Evolutionary conservation across 2,888 invertebrate species (phyloP).

Genomic region (Volucella inflata): DNA sequence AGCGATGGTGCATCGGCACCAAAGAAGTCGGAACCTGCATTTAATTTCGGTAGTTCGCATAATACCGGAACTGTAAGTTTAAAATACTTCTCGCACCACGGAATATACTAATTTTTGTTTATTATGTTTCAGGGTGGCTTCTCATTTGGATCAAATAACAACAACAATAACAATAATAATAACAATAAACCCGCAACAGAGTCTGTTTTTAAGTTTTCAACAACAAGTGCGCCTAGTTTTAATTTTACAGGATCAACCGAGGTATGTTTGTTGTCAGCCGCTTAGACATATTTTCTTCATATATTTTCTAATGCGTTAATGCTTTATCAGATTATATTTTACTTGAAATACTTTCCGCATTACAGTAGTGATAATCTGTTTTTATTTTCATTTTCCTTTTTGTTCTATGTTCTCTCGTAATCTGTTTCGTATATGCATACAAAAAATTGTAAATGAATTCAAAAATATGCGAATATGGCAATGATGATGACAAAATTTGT

Average conservation of each 20-base stretch:
- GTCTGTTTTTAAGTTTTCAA: constrained; percentile 77
- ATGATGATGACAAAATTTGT: constrained; percentile 44
- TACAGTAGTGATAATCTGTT: constrained; percentile 29
- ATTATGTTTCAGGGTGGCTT: constrained; percentile 71
- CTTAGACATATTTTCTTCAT: not conserved
- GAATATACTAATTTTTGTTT: not conserved
- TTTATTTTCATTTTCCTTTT: constrained; percentile 30
- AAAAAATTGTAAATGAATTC: constrained; percentile 33
- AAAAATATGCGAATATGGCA: constrained; percentile 68
- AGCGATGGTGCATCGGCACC: constrained; percentile 77
- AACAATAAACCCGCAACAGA: constrained; percentile 73
- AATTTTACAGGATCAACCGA: constrained; percentile 79
- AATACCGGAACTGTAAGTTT: constrained; percentile 55
- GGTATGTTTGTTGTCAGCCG: constrained; percentile 61
- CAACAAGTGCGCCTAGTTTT: constrained; percentile 77
- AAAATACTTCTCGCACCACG: not conserved
- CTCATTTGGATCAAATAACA: constrained; percentile 74
- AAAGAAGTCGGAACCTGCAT: constrained; percentile 79
- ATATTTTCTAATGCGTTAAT: constrained; percentile 9
- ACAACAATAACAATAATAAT: constrained; percentile 74
- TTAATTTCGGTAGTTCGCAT: constrained; percentile 79
- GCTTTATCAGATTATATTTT: constrained; percentile 18
- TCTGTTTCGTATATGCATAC: constrained; percentile 23
- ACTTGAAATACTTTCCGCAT: constrained; percentile 8
- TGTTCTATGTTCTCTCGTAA: constrained; percentile 20